Base-by-base conservation (phyloP, 2,888 invertebrate genomes). In the Epinotia ramella region DNA sequence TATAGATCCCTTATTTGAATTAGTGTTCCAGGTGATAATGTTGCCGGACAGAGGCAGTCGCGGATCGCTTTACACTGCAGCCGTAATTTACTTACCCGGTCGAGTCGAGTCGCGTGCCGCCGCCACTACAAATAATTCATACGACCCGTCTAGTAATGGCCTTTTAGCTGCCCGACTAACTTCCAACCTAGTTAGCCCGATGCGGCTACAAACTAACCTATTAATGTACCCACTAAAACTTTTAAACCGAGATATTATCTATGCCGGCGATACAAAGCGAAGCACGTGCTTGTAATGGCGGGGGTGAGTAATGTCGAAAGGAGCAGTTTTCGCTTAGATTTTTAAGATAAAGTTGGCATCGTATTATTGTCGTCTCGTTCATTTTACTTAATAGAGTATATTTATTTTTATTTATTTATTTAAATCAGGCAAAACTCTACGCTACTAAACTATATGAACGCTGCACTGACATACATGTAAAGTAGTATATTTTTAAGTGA, bases 71-170 rank as follows among this genome's bases (percentile, higher is more conserved):
- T 67, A 71, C 70, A 72, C 67, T 67, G 76, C 60, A 56, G 57
- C 67, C 73, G 73, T 76, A 76, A 76, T 73, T 76, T 76, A 73
- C 68, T 76, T 76, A 77, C 70, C 71, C 67, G 77, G 33, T 69
- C 64, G 81, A 85, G 85, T 89, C 88, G 89, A 85, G 85, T 89
- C 88, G 89, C 91, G 88, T 90, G 91, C 87, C 84, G 80, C 84
- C 81, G 81, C 84, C 84, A 83, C 87, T 86, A 90, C 92, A 90
- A 94, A 93, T 94, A 93, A 93, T 93, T 93, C 93, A 94, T 92
- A 90, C 84, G 85, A 84, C 85, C 89, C 88, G 89, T 88, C 88
- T 87, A 86, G 88, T 93, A 92, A 92, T 93, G 88, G 91, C 91
- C 91, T 93, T 93, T 93, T 93, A 92, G 91, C 90, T 89, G 89